Conservation (phyloP, 2,888 invertebrate species). For the Troides aeacus region DNA sequence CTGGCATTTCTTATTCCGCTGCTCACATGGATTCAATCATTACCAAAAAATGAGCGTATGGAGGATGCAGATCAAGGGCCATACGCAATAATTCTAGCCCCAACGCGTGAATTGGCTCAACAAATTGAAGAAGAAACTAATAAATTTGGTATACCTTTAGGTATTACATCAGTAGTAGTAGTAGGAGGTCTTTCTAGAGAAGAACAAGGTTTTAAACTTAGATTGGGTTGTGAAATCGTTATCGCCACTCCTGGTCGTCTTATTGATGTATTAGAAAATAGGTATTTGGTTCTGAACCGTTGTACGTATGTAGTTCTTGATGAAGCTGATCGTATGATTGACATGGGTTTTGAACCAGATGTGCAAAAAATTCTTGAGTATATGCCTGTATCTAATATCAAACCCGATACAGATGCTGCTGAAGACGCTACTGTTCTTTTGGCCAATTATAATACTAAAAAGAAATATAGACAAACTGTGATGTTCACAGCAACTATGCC, state of each 20-base stretch:
- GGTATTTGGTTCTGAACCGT: slow-evolving; percentile 96
- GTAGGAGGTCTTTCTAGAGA: slow-evolving; percentile 98
- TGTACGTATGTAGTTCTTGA: slow-evolving; percentile 98
- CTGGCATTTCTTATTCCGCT: slow-evolving; percentile 98
- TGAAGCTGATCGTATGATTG: slow-evolving; percentile 99
- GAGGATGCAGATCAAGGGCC: slow-evolving; percentile 97
- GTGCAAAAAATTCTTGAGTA: slow-evolving; percentile 98
- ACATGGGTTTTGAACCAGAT: slow-evolving; percentile 99
- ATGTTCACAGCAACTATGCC: slow-evolving; percentile 99
- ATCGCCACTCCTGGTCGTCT: slow-evolving; percentile 99
- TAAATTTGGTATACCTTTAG: slow-evolving; percentile 96
- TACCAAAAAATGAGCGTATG: slow-evolving; percentile 96
- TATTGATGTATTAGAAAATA: slow-evolving; percentile 98
- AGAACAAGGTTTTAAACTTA: slow-evolving; percentile 97
- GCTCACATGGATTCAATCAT: slow-evolving; percentile 97
- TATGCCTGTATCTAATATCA: slow-evolving; percentile 98
- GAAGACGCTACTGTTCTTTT: slow-evolving; percentile 95
- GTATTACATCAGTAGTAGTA: slow-evolving; percentile 97
- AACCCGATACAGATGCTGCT: slow-evolving; percentile 98
- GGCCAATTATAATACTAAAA: slow-evolving; percentile 96
- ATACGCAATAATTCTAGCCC: slow-evolving; percentile 99
- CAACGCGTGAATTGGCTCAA: slow-evolving; percentile 99
- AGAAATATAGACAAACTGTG: slow-evolving; percentile 99
- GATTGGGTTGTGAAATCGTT: slow-evolving; percentile 99
- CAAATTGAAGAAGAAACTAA: slow-evolving; percentile 99